phyloP scores from a whole-genome alignment of 2,113 vertebrate species.

The Phalacrocorax aristotelis region DNA sequence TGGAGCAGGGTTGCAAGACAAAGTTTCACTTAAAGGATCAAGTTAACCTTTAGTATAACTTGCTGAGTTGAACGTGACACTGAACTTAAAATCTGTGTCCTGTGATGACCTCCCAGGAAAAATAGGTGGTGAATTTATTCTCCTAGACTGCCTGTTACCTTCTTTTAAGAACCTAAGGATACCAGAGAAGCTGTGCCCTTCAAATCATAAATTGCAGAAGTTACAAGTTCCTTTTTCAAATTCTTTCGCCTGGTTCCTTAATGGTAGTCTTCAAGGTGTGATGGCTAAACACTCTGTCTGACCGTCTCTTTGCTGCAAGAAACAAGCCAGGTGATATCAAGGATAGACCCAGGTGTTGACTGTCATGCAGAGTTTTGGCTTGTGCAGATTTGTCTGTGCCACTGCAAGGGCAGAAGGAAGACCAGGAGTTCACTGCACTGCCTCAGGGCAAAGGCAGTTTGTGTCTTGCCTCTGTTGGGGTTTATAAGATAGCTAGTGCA shows the following conservation, averaged over 20 bases:
- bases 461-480: neutral
- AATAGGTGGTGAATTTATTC: neutral
- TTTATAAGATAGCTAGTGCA: neutral
- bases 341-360: neutral
- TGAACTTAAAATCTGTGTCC: neutral
- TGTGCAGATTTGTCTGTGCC: rapidly evolving
- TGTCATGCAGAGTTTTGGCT: neutral
- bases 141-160: neutral
- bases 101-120: neutral
- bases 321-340: neutral
- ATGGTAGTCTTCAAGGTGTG: neutral
- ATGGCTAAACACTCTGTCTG: neutral
- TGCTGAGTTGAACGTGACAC: neutral
- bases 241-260: neutral
- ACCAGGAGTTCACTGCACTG: neutral
- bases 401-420: no score
- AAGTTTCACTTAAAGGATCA: neutral
- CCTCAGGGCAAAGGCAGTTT: neutral
- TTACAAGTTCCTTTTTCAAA: neutral
- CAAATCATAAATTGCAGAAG: neutral
- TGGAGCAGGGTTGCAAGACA: neutral
- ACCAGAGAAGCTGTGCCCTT: neutral
- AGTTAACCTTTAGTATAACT: neutral
- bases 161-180: neutral
- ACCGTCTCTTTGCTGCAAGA: neutral